Base-by-base conservation (phyloP, 2,113 vertebrate species). In the Carassius auratus region DNA sequence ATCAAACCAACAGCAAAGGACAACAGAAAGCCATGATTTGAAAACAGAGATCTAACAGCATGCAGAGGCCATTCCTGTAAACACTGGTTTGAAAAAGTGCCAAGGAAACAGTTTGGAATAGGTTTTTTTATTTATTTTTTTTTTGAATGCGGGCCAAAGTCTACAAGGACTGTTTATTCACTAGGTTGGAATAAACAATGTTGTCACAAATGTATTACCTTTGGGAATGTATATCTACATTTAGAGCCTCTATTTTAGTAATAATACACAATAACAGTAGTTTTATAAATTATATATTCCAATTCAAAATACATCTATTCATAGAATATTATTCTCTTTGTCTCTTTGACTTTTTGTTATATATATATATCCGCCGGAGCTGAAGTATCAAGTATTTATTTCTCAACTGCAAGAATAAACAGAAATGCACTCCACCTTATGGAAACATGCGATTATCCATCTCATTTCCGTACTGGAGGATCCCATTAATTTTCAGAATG, bases 401-500 rank as follows among this genome's bases (percentile, higher is more conserved):
- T 76, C 26, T 38, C 6, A 61, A 80, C 23, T 74, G 8, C 19
- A 48, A n/a, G 13, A 73, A 50, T 61, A 91, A 84, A 86, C 83
- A 83, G 84, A 91, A 88, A 91, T 75, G 19, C 91, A 88, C 85
- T 83, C 1, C 42, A 69, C 90, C 89, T 90, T 78, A 89, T 88
- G 83, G 86, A 81, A 78, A 84, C 76, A 82, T 76, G 84, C 86
- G 89, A 88, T 87, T 85, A 91, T 91, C 89, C 85, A 86, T 93
- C 92, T 93, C 90, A 93, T 93, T 93, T 94, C 90, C 91, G 88
- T 90, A 78, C 87, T 87, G 90, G 93, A 90, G 86, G 83, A 86
- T 89, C 90, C 90, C 87, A 91, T 92, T 90, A 90, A 92, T 94
- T 93, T 94, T 91, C 88, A 89, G 89, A 94, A 93, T 89, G 89